Conservation (phyloP, 37 sponge, comb jelly and placozoan species). For the Mnemiopsis leidyi region DNA sequence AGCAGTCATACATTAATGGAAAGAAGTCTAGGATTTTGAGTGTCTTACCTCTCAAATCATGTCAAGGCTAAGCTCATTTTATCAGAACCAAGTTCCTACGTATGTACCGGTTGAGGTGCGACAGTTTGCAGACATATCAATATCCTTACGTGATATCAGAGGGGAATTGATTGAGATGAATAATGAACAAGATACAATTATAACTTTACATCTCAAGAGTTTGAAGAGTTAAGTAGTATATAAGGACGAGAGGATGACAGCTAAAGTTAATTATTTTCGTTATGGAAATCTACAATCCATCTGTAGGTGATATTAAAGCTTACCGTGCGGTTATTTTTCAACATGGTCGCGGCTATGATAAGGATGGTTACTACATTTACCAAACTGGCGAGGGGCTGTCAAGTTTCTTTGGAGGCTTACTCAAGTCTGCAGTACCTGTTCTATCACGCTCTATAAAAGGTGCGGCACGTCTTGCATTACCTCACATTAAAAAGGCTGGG, state of each 20-base stretch:
- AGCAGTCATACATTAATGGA: constrained; percentile 15
- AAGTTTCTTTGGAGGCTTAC: background rate
- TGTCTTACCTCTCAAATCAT: no score
- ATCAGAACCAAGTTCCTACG: background rate
- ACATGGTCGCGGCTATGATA: constrained; percentile 39
- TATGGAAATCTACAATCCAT: background rate
- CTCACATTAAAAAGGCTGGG: constrained; percentile 3
- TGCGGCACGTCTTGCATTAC: background rate
- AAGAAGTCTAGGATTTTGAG: background rate
- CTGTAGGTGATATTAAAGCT: background rate
- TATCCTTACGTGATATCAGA: background rate
- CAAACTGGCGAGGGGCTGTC: background rate
- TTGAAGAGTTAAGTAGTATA: background rate
- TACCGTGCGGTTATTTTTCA: background rate
- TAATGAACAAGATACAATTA: background rate
- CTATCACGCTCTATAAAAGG: constrained; percentile 6
- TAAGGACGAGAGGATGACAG: no score
- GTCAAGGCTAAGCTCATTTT: no score
- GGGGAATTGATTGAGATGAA: background rate
- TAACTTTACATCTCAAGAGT: background rate
- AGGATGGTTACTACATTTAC: constrained; percentile 41
- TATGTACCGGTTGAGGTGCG: constrained; percentile 32
- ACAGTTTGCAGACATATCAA: background rate
- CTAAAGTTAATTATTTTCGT: no score
- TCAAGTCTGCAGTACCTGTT: background rate